Evolutionary conservation across 2,888 invertebrate species (phyloP).

Genomic region (Agrotis segetum): DNA sequence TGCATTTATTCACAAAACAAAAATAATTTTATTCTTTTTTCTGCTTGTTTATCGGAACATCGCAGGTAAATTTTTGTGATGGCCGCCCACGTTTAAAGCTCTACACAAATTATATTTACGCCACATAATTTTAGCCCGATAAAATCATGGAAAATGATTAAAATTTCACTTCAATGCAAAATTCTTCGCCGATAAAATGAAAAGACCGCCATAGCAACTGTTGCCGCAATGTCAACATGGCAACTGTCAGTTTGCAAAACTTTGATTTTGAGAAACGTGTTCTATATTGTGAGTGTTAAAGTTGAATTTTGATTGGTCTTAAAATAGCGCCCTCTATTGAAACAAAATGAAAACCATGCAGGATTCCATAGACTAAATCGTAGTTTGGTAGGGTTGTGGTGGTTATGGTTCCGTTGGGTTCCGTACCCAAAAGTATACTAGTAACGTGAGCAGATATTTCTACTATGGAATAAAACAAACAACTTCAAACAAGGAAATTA

Average conservation of each 20-base stretch:
- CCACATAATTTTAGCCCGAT: constrained; percentile 55
- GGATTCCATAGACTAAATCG: too few relatives aligned
- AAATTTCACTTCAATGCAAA: constrained; percentile 40
- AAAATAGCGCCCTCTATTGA: constrained; percentile 1
- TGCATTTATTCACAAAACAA: constrained; percentile 40
- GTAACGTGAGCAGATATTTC: too few relatives aligned
- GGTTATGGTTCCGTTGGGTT: too few relatives aligned
- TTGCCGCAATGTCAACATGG: constrained; percentile 45
- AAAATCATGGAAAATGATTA: constrained; percentile 23
- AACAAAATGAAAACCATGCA: not conserved
- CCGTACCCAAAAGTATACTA: too few relatives aligned
- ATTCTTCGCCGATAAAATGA: constrained; percentile 63
- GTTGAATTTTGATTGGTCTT: not conserved
- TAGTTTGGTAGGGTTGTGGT: too few relatives aligned
- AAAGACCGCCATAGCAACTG: constrained; percentile 84
- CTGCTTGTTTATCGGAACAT: constrained; percentile 59
- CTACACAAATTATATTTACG: constrained; percentile 33
- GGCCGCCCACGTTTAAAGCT: constrained; percentile 35
- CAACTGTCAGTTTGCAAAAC: constrained; percentile 36
- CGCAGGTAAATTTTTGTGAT: constrained; percentile 29
- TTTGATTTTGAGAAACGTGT: not conserved
- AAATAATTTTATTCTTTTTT: constrained; percentile 47
- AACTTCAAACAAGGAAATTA: too few relatives aligned
- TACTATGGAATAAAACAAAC: too few relatives aligned
- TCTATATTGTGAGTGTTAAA: accelerated